Evolutionary conservation across 2,797 vertebrate species (phyloP), one percentile per base, ranked within the genome.

Genomic region (Rhinoraja longicauda): DNA sequence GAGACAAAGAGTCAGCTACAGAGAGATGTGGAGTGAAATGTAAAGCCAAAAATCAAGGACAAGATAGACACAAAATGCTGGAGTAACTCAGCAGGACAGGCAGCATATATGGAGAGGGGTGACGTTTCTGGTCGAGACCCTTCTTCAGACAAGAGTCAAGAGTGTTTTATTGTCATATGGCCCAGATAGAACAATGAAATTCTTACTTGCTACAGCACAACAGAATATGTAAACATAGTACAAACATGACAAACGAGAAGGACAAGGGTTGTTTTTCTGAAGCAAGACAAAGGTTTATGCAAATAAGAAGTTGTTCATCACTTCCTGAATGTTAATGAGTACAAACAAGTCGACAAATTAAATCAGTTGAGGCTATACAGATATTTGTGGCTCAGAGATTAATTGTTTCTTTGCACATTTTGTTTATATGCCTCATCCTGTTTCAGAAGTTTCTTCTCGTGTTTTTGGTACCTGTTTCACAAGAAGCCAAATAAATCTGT

Each of bases 241-340:
- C 45, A 53, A 53, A 53, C 53, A 53, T 53, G 45, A 53, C 53
- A 53, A 53, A 53, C 45, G 53, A n/a, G 57, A 84, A 59, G 26
- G 29, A 62, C 53, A 13, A 84, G 53, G 62, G 29, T 86, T 32
- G 57, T 62, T 86, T 64, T 86, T 64, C 82, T 86, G 12, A 59
- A 86, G 59, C 29, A 7, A 64, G n/a, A 86, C 59, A 86, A 86
- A 86, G 82, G 15, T 86, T 86, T 86, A 86, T 86, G 57, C 82
- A 86, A 86, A 86, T 86, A 29, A 86, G 59, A 64, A n/a, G 79
- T 2, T 59, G 1, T 9, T 13, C 32, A 86, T 59, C 57, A 62
- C 82, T 86, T 86, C 82, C 29, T 86, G 59, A 86, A 86, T 86
- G 26, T 84, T 29, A 84, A 84, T 84, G 81, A 84, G 53, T 26